Evolutionary conservation across 2,113 vertebrate species (phyloP), one percentile per base, ranked within the genome.

Genomic region (Nicator chloris): DNA sequence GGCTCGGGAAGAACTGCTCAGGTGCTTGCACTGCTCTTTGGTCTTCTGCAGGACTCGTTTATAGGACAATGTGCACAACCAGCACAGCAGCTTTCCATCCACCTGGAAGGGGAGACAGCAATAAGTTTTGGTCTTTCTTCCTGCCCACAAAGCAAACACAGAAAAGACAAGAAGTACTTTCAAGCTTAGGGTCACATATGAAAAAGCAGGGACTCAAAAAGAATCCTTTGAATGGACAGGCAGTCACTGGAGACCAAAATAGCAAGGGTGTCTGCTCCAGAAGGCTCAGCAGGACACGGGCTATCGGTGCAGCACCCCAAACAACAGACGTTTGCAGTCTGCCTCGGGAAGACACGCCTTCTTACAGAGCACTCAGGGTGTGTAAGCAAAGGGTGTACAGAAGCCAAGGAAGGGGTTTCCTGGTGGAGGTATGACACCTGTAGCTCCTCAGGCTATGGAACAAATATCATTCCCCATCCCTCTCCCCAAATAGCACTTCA

Each of bases 11-110:
- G 98, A 98, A 81, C 98, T 97, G 93, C 97, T 97, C 78, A 98
- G 87, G 86, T 98, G 98, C 57, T 97, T 98, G 92, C 97, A 98
- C 89, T 98, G 98, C 93, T 98, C 98, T 97, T 98, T 98, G 95
- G 98, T 98, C 96, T 98, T 98, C 96, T 98, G 98, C 20, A 98
- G 96, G 73, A 98, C 98, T 35, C 98, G 96, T 71, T 98, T 98
- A 33, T 98, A 98, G 31, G 98, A 98, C 6, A 98, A 92, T 0
- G 98, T 98, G 75, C 98, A 98, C 7, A 98, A 83, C 98, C 98
- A 98, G 91, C 98, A 98, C 3, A 98, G 94, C 78, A 98, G 94
- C 89, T 98, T 98, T 35, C 98, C 98, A 88, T 98, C 98, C 92
- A 98, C 98, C 98, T 98, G 92, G 6, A 87, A 88, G 13, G 11